Evolutionary conservation across 2,113 vertebrate species (phyloP).

Genomic region (Anoplopoma fimbria): DNA sequence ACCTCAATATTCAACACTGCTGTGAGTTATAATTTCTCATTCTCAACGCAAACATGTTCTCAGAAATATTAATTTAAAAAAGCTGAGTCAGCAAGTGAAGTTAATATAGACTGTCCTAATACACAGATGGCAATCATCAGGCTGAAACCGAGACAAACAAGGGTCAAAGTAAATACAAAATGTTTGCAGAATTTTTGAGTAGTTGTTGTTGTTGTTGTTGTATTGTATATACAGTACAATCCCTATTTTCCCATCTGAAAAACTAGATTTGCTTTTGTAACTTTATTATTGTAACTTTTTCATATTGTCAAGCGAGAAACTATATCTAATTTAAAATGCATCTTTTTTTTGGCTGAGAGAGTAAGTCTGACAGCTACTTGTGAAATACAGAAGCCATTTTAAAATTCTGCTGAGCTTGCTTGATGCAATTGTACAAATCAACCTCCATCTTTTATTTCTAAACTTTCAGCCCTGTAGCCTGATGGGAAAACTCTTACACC

Average conservation of each 20-base stretch:
- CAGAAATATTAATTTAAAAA: no score
- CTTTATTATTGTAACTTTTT: neutral
- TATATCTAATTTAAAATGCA: neutral
- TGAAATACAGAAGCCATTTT: neutral
- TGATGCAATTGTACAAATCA: neutral
- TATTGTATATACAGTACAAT: neutral
- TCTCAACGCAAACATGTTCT: no score
- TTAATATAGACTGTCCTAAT: no score
- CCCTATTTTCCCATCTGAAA: neutral
- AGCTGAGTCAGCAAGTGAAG: no score
- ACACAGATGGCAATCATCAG: neutral
- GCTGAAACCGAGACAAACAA: neutral
- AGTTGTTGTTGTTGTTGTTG: neutral
- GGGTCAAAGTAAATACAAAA: no score
- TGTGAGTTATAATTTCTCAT: conserved; percentile 24
- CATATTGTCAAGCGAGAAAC: neutral
- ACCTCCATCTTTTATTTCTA: neutral
- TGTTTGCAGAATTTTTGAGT: no score
- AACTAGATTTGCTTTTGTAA: neutral
- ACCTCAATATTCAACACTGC: conserved; percentile 54
- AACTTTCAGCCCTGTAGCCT: neutral
- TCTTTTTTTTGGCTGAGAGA: neutral
- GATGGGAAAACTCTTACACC: neutral
- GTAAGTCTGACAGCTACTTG: neutral
- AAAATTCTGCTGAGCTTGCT: neutral